Evolutionary conservation across 2,797 vertebrate genomes (phyloP).

Genomic region (Sebastolobus altivelis): DNA sequence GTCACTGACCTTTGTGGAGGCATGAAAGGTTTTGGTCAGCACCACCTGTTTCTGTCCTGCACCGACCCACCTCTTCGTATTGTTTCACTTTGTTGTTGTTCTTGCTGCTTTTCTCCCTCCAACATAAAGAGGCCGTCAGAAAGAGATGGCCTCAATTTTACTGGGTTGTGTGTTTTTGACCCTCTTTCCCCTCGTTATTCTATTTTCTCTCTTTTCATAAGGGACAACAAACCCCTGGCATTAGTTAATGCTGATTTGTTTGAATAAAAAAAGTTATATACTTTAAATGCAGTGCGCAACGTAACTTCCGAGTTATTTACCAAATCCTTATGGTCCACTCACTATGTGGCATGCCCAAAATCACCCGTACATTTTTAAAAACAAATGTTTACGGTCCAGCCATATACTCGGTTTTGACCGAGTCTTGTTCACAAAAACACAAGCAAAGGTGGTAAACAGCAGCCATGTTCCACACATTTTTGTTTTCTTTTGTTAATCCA

Average conservation of each 20-base stretch:
- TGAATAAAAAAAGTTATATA: neutral
- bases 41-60: constrained; percentile 73
- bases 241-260: neutral
- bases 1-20: constrained; percentile 74
- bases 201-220: constrained; percentile 11
- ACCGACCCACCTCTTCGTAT: constrained; percentile 63
- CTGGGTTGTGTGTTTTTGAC: constrained; percentile 39
- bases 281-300: neutral
- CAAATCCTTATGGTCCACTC: neutral
- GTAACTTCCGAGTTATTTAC: neutral
- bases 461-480: neutral
- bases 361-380: neutral
- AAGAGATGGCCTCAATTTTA: constrained; percentile 55
- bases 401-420: too few relatives aligned
- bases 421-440: neutral
- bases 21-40: constrained; percentile 69
- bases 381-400: too few relatives aligned
- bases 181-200: constrained; percentile 21
- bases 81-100: constrained; percentile 69
- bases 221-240: neutral
- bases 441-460: neutral
- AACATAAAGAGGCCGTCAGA: constrained; percentile 48
- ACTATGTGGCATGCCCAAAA: neutral
- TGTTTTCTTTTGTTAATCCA: too few relatives aligned
- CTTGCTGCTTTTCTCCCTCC: constrained; percentile 52